phyloP scores from a whole-genome alignment of 2,888 invertebrate genomes.

The Cloeon dipterum region DNA sequence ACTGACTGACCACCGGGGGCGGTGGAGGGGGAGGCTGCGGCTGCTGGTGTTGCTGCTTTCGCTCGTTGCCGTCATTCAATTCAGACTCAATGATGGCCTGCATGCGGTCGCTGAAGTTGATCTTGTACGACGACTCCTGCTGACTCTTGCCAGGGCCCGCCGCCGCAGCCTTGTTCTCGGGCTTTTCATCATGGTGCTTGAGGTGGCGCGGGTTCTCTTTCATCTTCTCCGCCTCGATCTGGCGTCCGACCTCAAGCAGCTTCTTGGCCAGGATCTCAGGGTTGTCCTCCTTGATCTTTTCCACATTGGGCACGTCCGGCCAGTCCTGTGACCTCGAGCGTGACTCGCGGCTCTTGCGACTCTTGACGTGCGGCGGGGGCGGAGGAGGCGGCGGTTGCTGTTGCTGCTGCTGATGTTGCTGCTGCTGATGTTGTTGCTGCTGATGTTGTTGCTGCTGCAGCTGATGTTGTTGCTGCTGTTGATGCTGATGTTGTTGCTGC shows the following conservation, averaged over 20 bases:
- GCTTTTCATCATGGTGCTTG: not conserved
- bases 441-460: conserved; percentile 12
- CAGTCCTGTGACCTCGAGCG: conserved; percentile 69
- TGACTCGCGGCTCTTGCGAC: conserved; percentile 41
- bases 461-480: no score
- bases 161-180: not conserved
- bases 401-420: conserved; percentile 11
- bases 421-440: no score
- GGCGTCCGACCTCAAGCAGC: conserved; percentile 69
- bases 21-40: conserved; percentile 15
- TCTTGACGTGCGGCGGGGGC: conserved; percentile 1
- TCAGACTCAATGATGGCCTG: conserved; percentile 72
- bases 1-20: no score
- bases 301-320: conserved; percentile 76
- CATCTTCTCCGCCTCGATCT: conserved; percentile 63
- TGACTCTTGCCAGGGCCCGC: not conserved
- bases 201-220: conserved; percentile 9
- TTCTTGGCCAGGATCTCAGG: conserved; percentile 76
- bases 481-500: conserved; percentile 14
- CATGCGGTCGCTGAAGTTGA: conserved; percentile 73
- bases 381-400: conserved; percentile 15
- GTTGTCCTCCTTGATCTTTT: conserved; percentile 79
- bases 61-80: conserved; percentile 58
- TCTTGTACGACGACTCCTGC: no score
- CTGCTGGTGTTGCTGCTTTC: conserved; percentile 16